Conservation (phyloP, 2,797 vertebrate species). For the Periophthalmus magnuspinnatus region DNA sequence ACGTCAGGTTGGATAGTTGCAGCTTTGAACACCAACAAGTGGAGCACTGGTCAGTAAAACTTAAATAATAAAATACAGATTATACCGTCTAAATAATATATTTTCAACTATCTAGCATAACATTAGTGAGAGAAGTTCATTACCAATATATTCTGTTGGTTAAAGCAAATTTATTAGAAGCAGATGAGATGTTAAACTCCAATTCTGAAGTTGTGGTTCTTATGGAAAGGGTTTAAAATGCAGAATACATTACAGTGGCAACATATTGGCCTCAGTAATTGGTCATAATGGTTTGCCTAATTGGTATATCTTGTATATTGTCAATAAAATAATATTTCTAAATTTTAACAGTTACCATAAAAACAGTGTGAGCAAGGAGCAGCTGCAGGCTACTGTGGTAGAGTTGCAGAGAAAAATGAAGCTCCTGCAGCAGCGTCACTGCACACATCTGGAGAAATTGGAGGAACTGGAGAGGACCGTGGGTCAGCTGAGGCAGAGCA, state of each 20-base stretch:
- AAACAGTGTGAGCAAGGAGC: conserved; percentile 71
- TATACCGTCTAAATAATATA: background rate
- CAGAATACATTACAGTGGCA: background rate
- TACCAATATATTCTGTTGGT: background rate
- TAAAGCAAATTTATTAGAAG: background rate
- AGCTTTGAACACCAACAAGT: conserved; percentile 52
- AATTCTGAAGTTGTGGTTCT: background rate
- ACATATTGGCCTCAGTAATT: background rate
- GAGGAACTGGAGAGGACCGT: conserved; percentile 77
- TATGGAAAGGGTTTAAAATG: background rate
- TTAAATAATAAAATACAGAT: background rate
- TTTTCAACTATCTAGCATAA: background rate
- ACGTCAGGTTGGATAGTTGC: conserved; percentile 32
- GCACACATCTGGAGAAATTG: conserved; percentile 76
- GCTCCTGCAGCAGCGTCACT: conserved; percentile 78
- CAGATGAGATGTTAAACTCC: background rate
- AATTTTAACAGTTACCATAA: conserved; percentile 68
- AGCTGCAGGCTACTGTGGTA: conserved; percentile 67
- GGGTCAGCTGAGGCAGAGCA: conserved; percentile 73
- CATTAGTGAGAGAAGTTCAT: background rate
- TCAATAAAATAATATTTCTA: background rate
- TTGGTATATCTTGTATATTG: background rate
- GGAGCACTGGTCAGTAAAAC: conserved; percentile 72
- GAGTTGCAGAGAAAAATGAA: conserved; percentile 79
- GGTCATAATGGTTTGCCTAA: background rate